Evolutionary conservation across 2,797 vertebrate species (phyloP), one percentile per base, ranked within the genome.

Genomic region (Leptatherina wallacei): DNA sequence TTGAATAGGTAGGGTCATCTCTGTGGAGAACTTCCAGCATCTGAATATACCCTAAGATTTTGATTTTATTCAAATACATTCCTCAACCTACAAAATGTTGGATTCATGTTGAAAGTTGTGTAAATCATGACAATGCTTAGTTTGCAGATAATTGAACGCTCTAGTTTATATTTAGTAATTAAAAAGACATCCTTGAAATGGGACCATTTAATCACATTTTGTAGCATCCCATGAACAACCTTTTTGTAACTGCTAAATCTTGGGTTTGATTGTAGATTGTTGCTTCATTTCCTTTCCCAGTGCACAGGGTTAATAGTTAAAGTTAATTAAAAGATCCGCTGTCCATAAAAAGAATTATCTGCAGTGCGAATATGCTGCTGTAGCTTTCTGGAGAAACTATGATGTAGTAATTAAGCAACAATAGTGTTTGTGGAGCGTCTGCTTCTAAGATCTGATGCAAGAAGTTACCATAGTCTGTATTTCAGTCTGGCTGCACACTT

Each of bases 331-430:
- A 80, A 77, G 81, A 83, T 78, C 75, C 62, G 69, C 63, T 65
- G 73, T 65, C 75, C 36, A 51, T 71, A 61, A 78, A 65, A 78
- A 73, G 83, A 82, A 91, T 92, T 88, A 91, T 89, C 86, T 86
- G 74, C 62, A 24, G 54, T 24, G 65, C 80, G 83, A 87, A 88
- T 89, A 88, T 89, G 88, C 85, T 82, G 78, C 63, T 24, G n/a
- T 13, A 47, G 67, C 70, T 73, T 4, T 30, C 49, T 60, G 63
- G 73, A 42, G 35, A 69, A n/a, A 38, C 8, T 20, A 64, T 32
- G 9, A 65, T 36, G 56, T 56, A 69, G 70, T 80, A 77, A 59
- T 71, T 52, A 57, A 57, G 29, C 60, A 72, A 77, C 64, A 47
- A 78, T 73, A 77, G 86, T 70, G 66, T 52, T 65, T 69, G 42